Evolutionary conservation across 2,888 invertebrate genomes (phyloP).

Genomic region (Oasisia sp.): DNA sequence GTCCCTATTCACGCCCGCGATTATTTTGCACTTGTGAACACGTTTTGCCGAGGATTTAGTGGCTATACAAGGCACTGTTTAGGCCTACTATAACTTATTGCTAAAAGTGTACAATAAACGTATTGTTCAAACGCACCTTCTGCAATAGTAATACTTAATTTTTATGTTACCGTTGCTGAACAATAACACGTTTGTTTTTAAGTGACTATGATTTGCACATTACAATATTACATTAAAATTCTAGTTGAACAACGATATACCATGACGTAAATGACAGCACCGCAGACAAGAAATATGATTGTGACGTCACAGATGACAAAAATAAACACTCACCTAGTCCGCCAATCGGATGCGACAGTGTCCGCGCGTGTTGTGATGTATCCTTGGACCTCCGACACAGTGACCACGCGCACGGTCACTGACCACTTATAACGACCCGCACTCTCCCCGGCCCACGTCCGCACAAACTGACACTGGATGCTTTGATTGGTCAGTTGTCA

Average conservation of each 20-base stretch:
- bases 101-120: too few relatives aligned
- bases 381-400: neutral
- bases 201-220: too few relatives aligned
- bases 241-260: neutral
- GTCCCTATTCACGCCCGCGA: too few relatives aligned
- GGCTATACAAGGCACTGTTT: too few relatives aligned
- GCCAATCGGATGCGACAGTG: neutral
- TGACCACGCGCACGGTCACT: neutral
- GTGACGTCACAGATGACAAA: neutral
- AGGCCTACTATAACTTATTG: too few relatives aligned
- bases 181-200: too few relatives aligned
- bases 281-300: neutral
- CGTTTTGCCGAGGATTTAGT: too few relatives aligned
- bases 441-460: neutral
- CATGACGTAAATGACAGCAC: neutral
- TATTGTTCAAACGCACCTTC: too few relatives aligned
- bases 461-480: neutral
- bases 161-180: too few relatives aligned
- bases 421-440: neutral
- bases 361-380: neutral
- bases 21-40: too few relatives aligned
- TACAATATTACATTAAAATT: too few relatives aligned
- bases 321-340: neutral
- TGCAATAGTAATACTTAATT: too few relatives aligned
- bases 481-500: neutral